These are phyloP conservation scores for Octodon degus DNA, from an alignment of 2,113 vertebrate species.

Conservation along the genomic window DNA sequence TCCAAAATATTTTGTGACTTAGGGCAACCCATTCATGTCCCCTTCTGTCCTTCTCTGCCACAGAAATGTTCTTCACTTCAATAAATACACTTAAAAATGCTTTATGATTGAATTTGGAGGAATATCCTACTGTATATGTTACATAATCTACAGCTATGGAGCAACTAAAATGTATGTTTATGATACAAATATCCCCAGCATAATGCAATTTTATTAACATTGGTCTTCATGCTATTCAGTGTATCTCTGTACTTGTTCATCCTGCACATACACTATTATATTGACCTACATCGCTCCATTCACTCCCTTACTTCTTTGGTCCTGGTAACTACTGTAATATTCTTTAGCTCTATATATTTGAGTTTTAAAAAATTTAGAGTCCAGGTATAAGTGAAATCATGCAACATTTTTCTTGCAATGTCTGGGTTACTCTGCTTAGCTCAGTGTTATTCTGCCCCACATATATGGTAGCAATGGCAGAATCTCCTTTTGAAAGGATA, in stretches of 20 bases:
- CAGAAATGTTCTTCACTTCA: too few species aligned
- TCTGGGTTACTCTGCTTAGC: not conserved
- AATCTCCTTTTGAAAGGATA: not conserved
- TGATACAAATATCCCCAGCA: not conserved
- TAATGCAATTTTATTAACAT: not conserved
- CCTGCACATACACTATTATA: not conserved
- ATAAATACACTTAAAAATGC: not conserved
- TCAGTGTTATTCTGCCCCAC: not conserved
- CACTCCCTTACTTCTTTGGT: too few species aligned
- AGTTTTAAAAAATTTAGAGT: not conserved
- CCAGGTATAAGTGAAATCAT: not conserved
- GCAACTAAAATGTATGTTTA: not conserved
- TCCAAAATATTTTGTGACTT: constrained; percentile 2
- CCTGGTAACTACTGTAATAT: not conserved
- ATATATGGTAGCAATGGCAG: not conserved
- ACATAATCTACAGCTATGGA: not conserved
- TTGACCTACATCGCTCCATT: not conserved
- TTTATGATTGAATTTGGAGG: not conserved
- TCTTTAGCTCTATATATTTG: not conserved
- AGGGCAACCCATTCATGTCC: not conserved
- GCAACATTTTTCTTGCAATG: not conserved
- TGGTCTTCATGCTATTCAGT: not conserved
- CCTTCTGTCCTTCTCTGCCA: too few species aligned
- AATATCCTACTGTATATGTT: not conserved
- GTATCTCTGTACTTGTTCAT: not conserved